Evolutionary conservation across 2,113 vertebrate species (phyloP).

Genomic region (Microcebus tavaratra): DNA sequence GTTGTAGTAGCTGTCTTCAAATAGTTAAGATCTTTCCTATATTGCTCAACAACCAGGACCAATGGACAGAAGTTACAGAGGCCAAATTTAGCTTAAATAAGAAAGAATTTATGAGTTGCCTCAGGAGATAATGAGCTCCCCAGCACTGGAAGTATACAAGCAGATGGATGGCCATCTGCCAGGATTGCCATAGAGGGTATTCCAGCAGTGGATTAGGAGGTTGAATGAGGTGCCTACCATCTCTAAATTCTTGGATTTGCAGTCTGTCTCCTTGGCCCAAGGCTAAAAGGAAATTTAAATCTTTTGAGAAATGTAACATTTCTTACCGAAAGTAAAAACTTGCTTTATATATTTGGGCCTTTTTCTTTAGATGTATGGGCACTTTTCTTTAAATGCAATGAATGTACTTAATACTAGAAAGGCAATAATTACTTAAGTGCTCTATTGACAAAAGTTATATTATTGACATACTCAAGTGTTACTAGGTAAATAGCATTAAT

Average conservation of each 20-base stretch:
- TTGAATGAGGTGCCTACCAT: background rate
- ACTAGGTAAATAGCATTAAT: constrained; percentile 32
- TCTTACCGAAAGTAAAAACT: background rate
- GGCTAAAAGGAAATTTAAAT: background rate
- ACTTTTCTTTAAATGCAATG: background rate
- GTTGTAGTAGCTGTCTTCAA: background rate
- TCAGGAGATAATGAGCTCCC: constrained; percentile 36
- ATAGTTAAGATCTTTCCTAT: background rate
- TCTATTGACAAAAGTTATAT: constrained; percentile 40
- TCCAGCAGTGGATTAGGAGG: background rate
- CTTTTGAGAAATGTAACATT: background rate
- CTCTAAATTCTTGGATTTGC: constrained; percentile 24
- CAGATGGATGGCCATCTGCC: constrained; percentile 49
- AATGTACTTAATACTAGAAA: constrained; percentile 5
- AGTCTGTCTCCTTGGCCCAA: background rate
- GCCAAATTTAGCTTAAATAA: constrained; percentile 23
- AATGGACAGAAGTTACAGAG: background rate
- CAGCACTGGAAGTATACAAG: constrained; percentile 21
- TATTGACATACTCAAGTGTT: constrained; percentile 49
- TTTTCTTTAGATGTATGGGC: background rate
- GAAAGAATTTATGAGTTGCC: constrained; percentile 43
- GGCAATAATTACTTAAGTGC: constrained; percentile 15
- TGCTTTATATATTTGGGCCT: background rate
- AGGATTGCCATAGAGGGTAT: background rate
- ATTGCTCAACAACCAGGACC: background rate